Percentiles rank a stretch among this genome's conserved stretches.
Conservation (phyloP, 1,140 invertebrate genomes). For the Drosophila seguyi region DNA sequence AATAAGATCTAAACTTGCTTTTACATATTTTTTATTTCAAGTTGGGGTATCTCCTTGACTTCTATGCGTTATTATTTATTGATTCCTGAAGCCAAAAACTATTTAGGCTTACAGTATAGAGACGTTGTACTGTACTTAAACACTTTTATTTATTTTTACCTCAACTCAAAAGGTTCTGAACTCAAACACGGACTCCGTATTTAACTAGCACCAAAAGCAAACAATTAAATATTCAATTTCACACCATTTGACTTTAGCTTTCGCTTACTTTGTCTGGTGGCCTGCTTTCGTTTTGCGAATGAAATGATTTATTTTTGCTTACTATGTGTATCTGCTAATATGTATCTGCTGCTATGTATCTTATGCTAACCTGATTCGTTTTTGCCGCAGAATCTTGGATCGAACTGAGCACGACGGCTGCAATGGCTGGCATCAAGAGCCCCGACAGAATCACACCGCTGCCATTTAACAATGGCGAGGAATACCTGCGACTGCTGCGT, state of each 20-base stretch:
- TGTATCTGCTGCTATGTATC: not conserved
- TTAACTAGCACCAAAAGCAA: constrained; percentile 8
- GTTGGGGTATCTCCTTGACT: not conserved
- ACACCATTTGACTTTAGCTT: constrained; percentile 31
- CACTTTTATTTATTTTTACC: constrained; percentile 20
- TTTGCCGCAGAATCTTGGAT: constrained; percentile 94
- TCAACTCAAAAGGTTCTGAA: constrained; percentile 1
- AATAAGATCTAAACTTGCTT: not conserved
- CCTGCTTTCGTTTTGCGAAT: constrained; percentile 5
- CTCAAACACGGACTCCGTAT: constrained; percentile 1
- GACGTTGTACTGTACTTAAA: not conserved
- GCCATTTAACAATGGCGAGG: constrained; percentile 88
- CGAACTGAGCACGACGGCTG: constrained; percentile 88
- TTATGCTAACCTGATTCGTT: constrained; percentile 51
- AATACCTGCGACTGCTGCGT: constrained; percentile 92
- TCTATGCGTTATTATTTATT: not conserved
- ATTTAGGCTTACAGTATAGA: too few relatives aligned
- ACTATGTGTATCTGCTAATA: not conserved
- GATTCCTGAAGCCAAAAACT: not conserved
- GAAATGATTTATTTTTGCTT: constrained; percentile 22
- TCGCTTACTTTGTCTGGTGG: constrained; percentile 3
- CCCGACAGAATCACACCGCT: constrained; percentile 90
- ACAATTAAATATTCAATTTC: constrained; percentile 31
- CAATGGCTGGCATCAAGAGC: constrained; percentile 87
- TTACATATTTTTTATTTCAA: not conserved